Evolutionary conservation across 2,888 invertebrate genomes (phyloP).

Genomic region (Resseliella maxima): DNA sequence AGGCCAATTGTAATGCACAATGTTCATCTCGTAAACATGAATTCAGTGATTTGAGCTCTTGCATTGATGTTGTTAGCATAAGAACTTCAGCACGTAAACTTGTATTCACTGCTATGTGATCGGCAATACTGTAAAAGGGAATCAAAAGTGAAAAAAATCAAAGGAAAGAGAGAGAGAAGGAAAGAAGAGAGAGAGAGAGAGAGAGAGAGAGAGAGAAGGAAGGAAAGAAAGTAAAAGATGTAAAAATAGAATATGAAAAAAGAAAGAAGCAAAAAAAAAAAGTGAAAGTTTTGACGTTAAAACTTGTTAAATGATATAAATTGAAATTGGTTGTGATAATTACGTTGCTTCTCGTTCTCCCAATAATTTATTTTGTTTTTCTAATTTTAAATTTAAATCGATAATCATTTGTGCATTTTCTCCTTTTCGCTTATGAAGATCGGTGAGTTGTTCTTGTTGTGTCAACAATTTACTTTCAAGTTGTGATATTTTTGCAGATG

Average conservation of each 20-base stretch:
- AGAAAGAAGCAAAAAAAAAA: too few relatives aligned
- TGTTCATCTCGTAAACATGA: conserved; percentile 94
- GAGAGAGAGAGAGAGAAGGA: too few relatives aligned
- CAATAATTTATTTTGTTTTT: conserved; percentile 84
- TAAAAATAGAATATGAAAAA: too few relatives aligned
- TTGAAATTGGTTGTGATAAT: conserved; percentile 59
- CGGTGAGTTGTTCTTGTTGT: conserved; percentile 93
- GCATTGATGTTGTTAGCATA: conserved; percentile 77
- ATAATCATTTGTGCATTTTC: conserved; percentile 95
- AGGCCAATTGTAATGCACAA: conserved; percentile 92
- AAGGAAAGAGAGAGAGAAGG: too few relatives aligned
- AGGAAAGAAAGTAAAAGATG: too few relatives aligned
- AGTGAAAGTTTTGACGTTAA: not conserved
- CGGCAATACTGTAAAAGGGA: conserved; percentile 73
- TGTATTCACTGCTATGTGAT: conserved; percentile 74
- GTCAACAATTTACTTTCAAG: conserved; percentile 87
- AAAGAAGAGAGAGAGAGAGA: too few relatives aligned
- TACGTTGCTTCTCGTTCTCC: conserved; percentile 79
- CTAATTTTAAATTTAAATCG: conserved; percentile 85
- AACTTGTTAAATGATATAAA: conserved; percentile 22
- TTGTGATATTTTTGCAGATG: conserved; percentile 74
- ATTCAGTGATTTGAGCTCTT: conserved; percentile 84
- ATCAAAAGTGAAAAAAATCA: not conserved
- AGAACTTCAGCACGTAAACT: conserved; percentile 77
- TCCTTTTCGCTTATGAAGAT: conserved; percentile 86